A percentile compares a stretch with the other conserved stretches of the same genome.
Conservation (phyloP, 2,888 invertebrate genomes). For the Noctua fimbriata region DNA sequence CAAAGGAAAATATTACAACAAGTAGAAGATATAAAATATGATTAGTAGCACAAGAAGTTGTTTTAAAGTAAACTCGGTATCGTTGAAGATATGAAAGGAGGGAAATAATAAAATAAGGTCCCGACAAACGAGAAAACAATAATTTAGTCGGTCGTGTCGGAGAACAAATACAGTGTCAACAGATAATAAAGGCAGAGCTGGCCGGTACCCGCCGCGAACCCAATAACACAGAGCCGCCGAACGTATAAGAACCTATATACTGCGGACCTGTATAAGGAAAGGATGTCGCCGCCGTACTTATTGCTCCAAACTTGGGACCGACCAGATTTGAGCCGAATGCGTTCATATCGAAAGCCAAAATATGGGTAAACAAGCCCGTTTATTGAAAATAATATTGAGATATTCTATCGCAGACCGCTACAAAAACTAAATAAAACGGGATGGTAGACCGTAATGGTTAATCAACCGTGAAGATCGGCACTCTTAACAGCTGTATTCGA, state of each 20-base stretch:
- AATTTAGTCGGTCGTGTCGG: constrained; percentile 77
- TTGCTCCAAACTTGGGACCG: constrained; percentile 74
- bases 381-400: constrained; percentile 57
- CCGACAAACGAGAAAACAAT: constrained; percentile 75
- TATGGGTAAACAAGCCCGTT: constrained; percentile 68
- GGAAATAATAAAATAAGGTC: constrained; percentile 70
- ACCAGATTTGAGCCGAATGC: constrained; percentile 75
- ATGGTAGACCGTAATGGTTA: constrained; percentile 42
- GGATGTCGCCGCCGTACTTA: constrained; percentile 76
- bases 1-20: constrained; percentile 54
- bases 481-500: constrained; percentile 61
- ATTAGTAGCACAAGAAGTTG: constrained; percentile 66
- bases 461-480: constrained; percentile 59
- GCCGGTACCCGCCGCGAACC: constrained; percentile 76
- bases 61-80: constrained; percentile 66
- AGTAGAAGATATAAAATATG: constrained; percentile 62
- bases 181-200: constrained; percentile 81
- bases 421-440: constrained; percentile 53
- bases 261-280: constrained; percentile 76
- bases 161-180: constrained; percentile 82
- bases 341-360: constrained; percentile 71
- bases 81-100: constrained; percentile 61
- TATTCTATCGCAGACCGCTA: constrained; percentile 47
- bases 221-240: constrained; percentile 76
- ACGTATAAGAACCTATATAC: constrained; percentile 77